phyloP scores from a whole-genome alignment of 30 jellyfish, hydroid and myxozoan genomes.

The Aurelia sp. region DNA sequence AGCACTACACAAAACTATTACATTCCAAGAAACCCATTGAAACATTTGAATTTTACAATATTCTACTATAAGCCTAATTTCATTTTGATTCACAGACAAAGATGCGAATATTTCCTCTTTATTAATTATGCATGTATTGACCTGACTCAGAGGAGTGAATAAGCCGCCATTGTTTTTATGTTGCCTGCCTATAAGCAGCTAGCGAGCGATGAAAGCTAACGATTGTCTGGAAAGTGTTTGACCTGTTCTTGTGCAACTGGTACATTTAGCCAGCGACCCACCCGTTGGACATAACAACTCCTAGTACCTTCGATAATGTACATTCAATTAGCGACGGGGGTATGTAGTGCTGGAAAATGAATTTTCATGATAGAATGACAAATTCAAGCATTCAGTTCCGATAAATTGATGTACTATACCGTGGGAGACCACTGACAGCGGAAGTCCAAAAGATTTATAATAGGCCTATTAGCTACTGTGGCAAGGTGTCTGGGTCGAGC shows the following conservation, averaged over 20 bases:
- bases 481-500: too few species aligned
- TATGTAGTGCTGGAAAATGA: not conserved
- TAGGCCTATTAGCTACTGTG: too few species aligned
- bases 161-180: constrained; percentile 43
- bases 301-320: too few species aligned
- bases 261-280: not conserved
- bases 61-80: constrained; percentile 18
- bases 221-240: constrained; percentile 18
- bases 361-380: not conserved
- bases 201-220: constrained; percentile 20
- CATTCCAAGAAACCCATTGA: not conserved
- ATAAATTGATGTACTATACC: not conserved
- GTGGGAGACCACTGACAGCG: not conserved
- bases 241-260: constrained; percentile 36
- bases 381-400: not conserved
- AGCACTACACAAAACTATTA: too few species aligned
- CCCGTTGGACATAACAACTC: constrained; percentile 2
- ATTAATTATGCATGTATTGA: constrained; percentile 37
- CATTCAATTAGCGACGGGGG: not conserved
- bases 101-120: not conserved
- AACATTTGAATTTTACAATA: not conserved
- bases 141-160: constrained; percentile 14
- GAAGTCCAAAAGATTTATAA: too few species aligned
- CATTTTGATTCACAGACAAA: constrained; percentile 27
- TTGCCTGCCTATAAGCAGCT: constrained; percentile 58